Evolutionary conservation across 1,140 invertebrate genomes (phyloP), one percentile per base, ranked within the genome.

Genomic region (Oreohelix idahoensis): DNA sequence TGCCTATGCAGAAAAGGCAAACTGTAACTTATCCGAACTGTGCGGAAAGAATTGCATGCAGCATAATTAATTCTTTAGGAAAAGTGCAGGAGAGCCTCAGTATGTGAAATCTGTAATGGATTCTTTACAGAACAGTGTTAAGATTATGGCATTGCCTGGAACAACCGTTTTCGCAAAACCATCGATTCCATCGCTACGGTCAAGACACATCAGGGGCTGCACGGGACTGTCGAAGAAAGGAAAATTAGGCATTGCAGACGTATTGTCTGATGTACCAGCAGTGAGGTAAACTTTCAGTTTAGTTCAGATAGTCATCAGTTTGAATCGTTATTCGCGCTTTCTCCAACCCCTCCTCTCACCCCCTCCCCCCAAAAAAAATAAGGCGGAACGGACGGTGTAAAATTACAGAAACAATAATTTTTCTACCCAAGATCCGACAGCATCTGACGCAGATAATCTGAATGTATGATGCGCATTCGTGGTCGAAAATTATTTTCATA

Each of bases 11-110:
- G 79, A 83, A 53, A 84, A 83, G 66, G 82, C 63, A 70, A 78
- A 71, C 32, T 79, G 53, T 78, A 82, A 86, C 49, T 71, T 87
- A 29, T 78, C 74, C 35, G 85, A 87, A 75, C 74, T 86, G 42
- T 86, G 85, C 83, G 87, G 85, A 77, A 88, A 87, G 83, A 88
- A 86, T 85, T 87, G 86, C 66, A 80, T 88, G n/a, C 85, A 86
- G 63, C 84, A 86, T 74, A 82, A 58, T 35, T 85, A 70, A 74
- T 87, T 80, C 73, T 76, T 84, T 80, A 84, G 76, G 38, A 83
- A 79, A 29, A 87, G 79, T 81, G 79, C 77, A 53, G 63, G 78
- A 53, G 87, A 89, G 51, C n/a, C 29, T 32, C 79, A 71, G 26
- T 26, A 71, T 53, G n/a, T 49, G 23, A 81, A 49, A 23, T 1